Evolutionary conservation across 2,888 invertebrate genomes (phyloP).

Genomic region (Oasisia sp.): DNA sequence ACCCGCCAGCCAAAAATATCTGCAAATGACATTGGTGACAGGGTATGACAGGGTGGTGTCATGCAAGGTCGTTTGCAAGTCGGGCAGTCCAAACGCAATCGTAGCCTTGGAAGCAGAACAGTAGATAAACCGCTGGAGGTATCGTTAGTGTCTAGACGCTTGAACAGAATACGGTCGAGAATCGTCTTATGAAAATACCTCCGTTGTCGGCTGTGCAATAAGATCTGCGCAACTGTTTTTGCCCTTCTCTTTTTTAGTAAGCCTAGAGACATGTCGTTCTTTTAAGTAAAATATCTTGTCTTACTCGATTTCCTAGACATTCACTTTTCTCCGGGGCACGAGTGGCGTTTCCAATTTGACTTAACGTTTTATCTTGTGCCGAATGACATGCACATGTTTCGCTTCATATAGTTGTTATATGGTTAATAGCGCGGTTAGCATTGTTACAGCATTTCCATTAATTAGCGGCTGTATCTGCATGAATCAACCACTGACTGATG

Average conservation of each 20-base stretch:
- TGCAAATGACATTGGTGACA: neutral
- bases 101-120: neutral
- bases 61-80: neutral
- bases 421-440: no score
- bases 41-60: neutral
- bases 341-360: no score
- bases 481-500: no score
- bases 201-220: neutral
- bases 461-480: no score
- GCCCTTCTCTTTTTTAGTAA: neutral
- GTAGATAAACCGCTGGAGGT: neutral
- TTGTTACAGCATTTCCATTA: no score
- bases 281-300: neutral
- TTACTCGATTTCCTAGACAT: neutral
- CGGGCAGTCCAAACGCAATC: no score
- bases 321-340: no score
- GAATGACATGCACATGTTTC: no score
- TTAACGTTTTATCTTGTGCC: no score
- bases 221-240: neutral
- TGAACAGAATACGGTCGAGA: neutral
- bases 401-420: no score
- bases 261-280: neutral
- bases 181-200: neutral
- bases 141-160: neutral
- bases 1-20: conserved; percentile 12